Base-by-base conservation (phyloP, 2,888 invertebrate species). In the Pteria penguin region DNA sequence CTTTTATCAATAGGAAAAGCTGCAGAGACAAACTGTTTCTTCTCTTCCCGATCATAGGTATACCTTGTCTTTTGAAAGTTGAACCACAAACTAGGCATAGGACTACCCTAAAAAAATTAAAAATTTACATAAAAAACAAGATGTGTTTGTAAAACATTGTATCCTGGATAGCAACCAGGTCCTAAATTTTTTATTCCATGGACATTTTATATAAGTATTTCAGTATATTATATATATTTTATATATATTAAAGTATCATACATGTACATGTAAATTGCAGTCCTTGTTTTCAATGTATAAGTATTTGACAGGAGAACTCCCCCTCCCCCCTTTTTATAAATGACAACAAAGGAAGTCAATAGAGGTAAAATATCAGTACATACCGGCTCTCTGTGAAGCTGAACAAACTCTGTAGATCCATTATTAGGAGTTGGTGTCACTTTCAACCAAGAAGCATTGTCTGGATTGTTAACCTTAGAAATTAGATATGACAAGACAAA, bases 31-130 rank as follows among this genome's bases (percentile, higher is more conserved):
- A 99, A 99, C 62, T 93, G 93, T 84, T 96, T 96, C 82, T 95
- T 96, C 14, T 96, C 95, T 83, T 95, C 94, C 8, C 84, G 84
- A 89, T 97, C 95, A 95, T 97, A 99, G 55, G 96, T 93, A 93
- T 99, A 99, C 92, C 98, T 98, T 4, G 97, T 97, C 92, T 99
- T 98, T 95, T 99, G 99, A 92, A 99, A 99, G 84, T 96, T 94
- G 90, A 99, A 97, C 96, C 97, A 99, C 33, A 96, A 93, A 57
- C 88, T 86, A 2, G 82, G 52, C 45, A 22, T 70, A 61, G 36
- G 27, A 29, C 27, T 29, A 5, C 31, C 61, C 70, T 60, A 31
- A 29, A 24, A 52, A 52, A 2, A 45, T 29, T 14, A 5, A 65
- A 33, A 22, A 26, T 63, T n/a, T n/a, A n/a, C n/a, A n/a, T n/a